A percentile compares a stretch with the other conserved stretches of the same genome.
These are phyloP conservation scores for Patiria pectinifera DNA, from an alignment of 53 echinoderm and acorn worm genomes.

Conservation along the genomic window DNA sequence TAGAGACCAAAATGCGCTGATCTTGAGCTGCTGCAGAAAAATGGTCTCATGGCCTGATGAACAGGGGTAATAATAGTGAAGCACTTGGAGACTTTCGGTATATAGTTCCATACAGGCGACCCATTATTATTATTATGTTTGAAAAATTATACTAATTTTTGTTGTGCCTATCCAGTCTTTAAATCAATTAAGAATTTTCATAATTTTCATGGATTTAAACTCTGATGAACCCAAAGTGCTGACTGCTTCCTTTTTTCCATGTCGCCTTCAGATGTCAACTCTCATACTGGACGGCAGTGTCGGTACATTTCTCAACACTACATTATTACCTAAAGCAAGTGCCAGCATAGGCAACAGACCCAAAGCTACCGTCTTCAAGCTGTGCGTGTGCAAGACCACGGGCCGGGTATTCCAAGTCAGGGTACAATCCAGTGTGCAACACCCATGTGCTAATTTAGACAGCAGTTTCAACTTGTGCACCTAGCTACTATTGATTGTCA, in stretches of 20 bases:
- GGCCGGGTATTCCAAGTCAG: constrained; percentile 69
- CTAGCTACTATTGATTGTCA: neutral
- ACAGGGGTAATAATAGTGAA: too few species aligned
- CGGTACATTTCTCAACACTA: constrained; percentile 67
- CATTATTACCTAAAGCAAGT: constrained; percentile 43
- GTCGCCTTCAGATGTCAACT: constrained; percentile 39
- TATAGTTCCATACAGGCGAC: too few species aligned
- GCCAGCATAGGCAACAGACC: constrained; percentile 7
- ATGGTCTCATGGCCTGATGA: too few species aligned
- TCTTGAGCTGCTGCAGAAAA: too few species aligned
- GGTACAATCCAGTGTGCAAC: constrained; percentile 17
- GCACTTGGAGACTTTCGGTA: too few species aligned
- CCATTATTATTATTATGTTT: too few species aligned
- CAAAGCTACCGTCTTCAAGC: constrained; percentile 42
- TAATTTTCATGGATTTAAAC: too few species aligned
- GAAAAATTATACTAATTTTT: too few species aligned
- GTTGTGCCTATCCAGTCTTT: too few species aligned
- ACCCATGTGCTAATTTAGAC: constrained; percentile 64
- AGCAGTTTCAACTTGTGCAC: constrained; percentile 51
- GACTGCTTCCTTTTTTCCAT: neutral
- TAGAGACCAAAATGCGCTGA: too few species aligned
- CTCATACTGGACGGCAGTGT: constrained; percentile 42
- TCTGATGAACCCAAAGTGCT: neutral
- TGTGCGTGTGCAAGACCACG: constrained; percentile 65
- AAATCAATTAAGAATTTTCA: too few species aligned